Evolutionary conservation across 2,888 invertebrate genomes (phyloP).

Genomic region (Leptopterna dolabrata): DNA sequence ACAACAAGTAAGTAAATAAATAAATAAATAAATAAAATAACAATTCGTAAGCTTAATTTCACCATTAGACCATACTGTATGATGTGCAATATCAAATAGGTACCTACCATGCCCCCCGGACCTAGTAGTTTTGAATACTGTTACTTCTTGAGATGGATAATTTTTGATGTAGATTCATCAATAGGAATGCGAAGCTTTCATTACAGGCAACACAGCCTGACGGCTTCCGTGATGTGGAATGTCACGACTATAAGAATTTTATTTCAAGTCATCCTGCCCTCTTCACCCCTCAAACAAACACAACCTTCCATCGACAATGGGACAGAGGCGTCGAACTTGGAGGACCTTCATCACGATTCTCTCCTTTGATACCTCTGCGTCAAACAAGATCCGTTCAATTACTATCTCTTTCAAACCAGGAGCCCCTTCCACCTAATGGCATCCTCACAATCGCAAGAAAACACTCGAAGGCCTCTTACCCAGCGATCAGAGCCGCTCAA

Average conservation of each 20-base stretch:
- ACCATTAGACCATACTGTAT: no score
- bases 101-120: no score
- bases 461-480: constrained; percentile 16
- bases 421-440: constrained; percentile 1
- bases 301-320: background rate
- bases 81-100: no score
- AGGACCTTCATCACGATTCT: constrained; percentile 12
- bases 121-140: no score
- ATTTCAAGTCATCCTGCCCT: constrained; percentile 15
- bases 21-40: no score
- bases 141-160: no score
- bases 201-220: background rate
- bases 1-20: no score
- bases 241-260: constrained; percentile 2
- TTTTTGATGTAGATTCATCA: no score
- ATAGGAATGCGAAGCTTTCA: no score
- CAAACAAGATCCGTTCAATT: constrained; percentile 29
- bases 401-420: constrained; percentile 2
- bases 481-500: constrained; percentile 3
- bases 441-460: constrained; percentile 14
- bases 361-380: background rate
- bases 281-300: constrained; percentile 29
- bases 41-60: no score
- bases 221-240: background rate
- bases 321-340: background rate